phyloP scores from a whole-genome alignment of 2,888 invertebrate species.

The Serrognathus titanus region DNA sequence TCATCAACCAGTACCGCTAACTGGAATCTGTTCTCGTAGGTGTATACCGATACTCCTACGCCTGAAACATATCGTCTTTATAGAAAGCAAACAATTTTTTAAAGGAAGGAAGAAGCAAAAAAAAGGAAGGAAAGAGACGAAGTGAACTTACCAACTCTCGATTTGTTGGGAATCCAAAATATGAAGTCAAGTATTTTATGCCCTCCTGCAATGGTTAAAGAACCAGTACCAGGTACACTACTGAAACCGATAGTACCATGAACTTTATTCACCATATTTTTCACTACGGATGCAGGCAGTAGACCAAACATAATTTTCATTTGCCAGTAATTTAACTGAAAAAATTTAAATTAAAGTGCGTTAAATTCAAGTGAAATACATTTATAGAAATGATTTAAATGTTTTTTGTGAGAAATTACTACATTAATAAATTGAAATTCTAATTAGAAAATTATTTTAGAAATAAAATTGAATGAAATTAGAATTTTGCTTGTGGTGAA shows the following conservation, averaged over 20 bases:
- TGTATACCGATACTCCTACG: slow-evolving; percentile 6
- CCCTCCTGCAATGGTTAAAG: slow-evolving; percentile 1
- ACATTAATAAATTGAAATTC: not conserved
- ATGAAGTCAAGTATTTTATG: slow-evolving; percentile 5
- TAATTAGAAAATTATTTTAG: not conserved
- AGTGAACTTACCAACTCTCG: slow-evolving; percentile 4
- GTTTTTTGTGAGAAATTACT: too few species aligned
- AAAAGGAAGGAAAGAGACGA: too few species aligned
- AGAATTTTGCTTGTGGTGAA: not conserved
- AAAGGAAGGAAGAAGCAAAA: not conserved
- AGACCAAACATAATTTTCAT: slow-evolving; percentile 7
- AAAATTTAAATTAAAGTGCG: too few species aligned
- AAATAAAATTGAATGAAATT: not conserved
- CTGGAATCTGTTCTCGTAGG: slow-evolving; percentile 7
- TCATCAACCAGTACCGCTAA: slow-evolving; percentile 5
- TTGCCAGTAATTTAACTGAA: slow-evolving; percentile 11
- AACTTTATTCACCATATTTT: slow-evolving; percentile 1
- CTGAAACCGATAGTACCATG: slow-evolving; percentile 6
- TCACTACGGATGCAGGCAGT: not conserved
- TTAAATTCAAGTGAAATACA: too few species aligned
- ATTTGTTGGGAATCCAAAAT: slow-evolving; percentile 11
- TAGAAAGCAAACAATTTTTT: not conserved
- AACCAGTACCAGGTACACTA: slow-evolving; percentile 6
- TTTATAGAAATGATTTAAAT: too few species aligned
- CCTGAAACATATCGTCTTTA: not conserved